Conservation (phyloP, 2,797 vertebrate genomes). For the Molossus molossus region DNA sequence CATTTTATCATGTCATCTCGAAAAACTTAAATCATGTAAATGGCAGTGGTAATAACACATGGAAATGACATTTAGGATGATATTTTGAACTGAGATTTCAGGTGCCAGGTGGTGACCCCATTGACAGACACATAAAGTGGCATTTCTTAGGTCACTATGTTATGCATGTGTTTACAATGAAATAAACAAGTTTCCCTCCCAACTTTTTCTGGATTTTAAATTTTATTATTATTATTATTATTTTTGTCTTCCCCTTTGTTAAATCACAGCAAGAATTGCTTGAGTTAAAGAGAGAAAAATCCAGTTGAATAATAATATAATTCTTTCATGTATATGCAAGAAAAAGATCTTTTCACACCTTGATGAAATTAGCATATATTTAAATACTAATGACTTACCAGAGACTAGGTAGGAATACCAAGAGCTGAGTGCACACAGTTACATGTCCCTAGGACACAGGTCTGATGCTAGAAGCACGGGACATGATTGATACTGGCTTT, state of each 20-base stretch:
- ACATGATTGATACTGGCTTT: constrained; percentile 75
- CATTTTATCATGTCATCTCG: not conserved
- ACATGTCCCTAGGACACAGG: constrained; percentile 80
- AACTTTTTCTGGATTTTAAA: constrained; percentile 19
- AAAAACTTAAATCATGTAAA: not conserved
- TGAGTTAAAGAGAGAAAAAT: constrained; percentile 72
- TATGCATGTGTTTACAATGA: fast-evolving
- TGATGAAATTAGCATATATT: constrained; percentile 92
- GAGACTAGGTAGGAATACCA: constrained; percentile 85
- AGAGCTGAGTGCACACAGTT: constrained; percentile 77
- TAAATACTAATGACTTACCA: constrained; percentile 90
- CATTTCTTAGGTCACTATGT: not conserved
- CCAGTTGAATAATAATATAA: constrained; percentile 87
- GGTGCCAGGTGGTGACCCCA: too few species aligned
- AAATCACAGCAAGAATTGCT: constrained; percentile 83
- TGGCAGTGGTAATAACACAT: fast-evolving
- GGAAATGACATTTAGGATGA: too few species aligned
- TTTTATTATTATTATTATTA: constrained; percentile 51
- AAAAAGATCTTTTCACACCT: constrained; percentile 91
- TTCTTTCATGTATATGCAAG: constrained; percentile 91
- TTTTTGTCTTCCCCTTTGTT: constrained; percentile 77
- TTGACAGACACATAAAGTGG: fast-evolving
- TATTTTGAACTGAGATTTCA: not conserved
- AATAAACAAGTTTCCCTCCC: not conserved
- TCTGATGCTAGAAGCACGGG: constrained; percentile 80